Conservation (phyloP, 2,113 vertebrate species). For the Corvus hawaiiensis region DNA sequence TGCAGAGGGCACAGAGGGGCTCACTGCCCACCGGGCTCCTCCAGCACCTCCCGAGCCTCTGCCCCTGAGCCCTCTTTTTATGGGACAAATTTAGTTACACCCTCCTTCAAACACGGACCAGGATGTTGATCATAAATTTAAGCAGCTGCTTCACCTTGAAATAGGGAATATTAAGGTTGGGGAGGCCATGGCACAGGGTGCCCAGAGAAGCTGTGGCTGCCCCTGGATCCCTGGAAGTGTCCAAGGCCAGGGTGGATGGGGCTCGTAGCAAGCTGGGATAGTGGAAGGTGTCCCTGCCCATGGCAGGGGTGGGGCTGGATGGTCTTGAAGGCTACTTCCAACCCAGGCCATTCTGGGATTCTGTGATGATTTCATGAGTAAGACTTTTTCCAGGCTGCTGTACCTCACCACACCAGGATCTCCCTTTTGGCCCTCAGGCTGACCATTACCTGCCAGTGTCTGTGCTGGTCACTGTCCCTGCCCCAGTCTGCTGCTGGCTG, state of each 20-base stretch:
- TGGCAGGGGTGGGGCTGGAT: fast-evolving
- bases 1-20: not conserved
- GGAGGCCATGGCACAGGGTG: not conserved
- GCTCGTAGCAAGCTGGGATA: fast-evolving
- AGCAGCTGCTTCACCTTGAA: not conserved
- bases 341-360: not conserved
- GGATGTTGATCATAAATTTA: fast-evolving
- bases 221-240: not conserved
- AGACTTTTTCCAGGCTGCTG: not conserved
- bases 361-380: not conserved
- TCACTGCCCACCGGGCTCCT: not conserved
- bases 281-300: not conserved
- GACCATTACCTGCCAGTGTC: fast-evolving
- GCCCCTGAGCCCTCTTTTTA: not conserved
- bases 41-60: fast-evolving
- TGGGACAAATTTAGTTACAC: fast-evolving
- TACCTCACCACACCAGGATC: not conserved
- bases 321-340: not conserved
- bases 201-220: not conserved
- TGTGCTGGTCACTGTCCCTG: fast-evolving
- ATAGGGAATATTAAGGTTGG: not conserved
- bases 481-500: fast-evolving
- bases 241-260: fast-evolving
- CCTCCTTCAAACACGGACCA: fast-evolving
- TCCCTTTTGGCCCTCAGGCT: fast-evolving